These are phyloP conservation scores for Cnemophilus loriae DNA, from an alignment of 2,113 vertebrate genomes.

Conservation along the genomic window DNA sequence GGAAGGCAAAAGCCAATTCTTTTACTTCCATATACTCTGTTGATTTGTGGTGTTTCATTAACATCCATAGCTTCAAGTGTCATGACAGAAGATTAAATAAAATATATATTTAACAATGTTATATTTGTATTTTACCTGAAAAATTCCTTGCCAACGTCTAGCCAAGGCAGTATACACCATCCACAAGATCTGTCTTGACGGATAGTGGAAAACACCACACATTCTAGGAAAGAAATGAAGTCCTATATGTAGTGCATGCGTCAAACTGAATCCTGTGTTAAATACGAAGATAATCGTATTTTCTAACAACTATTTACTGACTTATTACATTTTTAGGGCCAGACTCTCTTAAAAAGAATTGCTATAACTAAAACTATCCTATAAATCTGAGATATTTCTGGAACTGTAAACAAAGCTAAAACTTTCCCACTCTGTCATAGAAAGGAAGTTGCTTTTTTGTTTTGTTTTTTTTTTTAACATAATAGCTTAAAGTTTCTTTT, in stretches of 20 bases:
- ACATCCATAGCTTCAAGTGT: background rate
- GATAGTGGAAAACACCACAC: background rate
- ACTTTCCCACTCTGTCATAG: background rate
- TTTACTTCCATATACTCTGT: background rate
- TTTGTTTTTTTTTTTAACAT: background rate
- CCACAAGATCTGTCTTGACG: background rate
- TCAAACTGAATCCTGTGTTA: background rate
- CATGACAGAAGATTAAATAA: background rate
- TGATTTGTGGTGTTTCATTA: background rate
- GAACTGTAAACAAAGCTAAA: background rate
- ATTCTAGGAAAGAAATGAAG: background rate
- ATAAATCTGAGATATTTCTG: constrained; percentile 1
- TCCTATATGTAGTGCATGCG: background rate
- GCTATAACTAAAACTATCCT: background rate
- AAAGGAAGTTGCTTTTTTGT: background rate
- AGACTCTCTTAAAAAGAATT: background rate
- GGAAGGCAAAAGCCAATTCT: background rate
- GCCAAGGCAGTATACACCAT: background rate
- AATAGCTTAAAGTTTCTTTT: background rate
- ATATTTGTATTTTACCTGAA: background rate
- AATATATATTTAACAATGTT: background rate
- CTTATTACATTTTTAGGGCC: background rate
- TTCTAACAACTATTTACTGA: background rate
- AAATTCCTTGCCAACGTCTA: background rate
- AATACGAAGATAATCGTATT: background rate